A percentile compares a stretch with the other conserved stretches of the same genome.
These are phyloP conservation scores for Hyppa rectilinea DNA, from an alignment of 2,888 invertebrate species.

Conservation along the genomic window DNA sequence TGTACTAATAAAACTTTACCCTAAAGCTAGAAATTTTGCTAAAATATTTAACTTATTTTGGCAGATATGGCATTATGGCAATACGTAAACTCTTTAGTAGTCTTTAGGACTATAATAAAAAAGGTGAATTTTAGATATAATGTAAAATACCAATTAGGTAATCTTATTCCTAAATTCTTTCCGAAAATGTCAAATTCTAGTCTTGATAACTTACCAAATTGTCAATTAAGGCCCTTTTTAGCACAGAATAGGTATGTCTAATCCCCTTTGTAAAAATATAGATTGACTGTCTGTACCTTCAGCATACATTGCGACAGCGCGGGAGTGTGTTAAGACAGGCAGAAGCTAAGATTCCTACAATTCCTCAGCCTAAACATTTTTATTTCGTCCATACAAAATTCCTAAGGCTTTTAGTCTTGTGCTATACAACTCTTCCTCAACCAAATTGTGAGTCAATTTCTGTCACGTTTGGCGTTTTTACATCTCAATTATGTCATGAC, in stretches of 20 bases:
- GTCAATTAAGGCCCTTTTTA: slow-evolving; percentile 58
- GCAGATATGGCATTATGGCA: slow-evolving; percentile 55
- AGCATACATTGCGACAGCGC: slow-evolving; percentile 23
- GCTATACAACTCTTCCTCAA: background rate
- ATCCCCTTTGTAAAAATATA: slow-evolving; percentile 13
- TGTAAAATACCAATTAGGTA: slow-evolving; percentile 49
- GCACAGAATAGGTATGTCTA: slow-evolving; percentile 19
- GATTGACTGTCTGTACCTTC: slow-evolving; percentile 9
- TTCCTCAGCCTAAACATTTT: background rate
- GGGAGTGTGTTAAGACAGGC: background rate
- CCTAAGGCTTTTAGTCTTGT: fast-evolving
- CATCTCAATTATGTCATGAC: slow-evolving; percentile 6
- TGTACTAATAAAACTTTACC: slow-evolving; percentile 39
- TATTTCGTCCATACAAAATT: background rate
- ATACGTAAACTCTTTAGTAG: slow-evolving; percentile 19
- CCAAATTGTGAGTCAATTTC: slow-evolving; percentile 2
- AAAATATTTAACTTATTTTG: slow-evolving; percentile 42
- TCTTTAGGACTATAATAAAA: slow-evolving; percentile 5
- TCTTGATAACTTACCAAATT: slow-evolving; percentile 31
- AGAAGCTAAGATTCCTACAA: background rate
- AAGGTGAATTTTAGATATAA: slow-evolving; percentile 12
- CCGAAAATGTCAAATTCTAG: slow-evolving; percentile 23
- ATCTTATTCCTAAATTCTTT: slow-evolving; percentile 29
- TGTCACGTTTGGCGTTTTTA: background rate
- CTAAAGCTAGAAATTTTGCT: slow-evolving; percentile 30